Conservation (phyloP, 2,113 vertebrate species). For the Cheilinus undulatus region DNA sequence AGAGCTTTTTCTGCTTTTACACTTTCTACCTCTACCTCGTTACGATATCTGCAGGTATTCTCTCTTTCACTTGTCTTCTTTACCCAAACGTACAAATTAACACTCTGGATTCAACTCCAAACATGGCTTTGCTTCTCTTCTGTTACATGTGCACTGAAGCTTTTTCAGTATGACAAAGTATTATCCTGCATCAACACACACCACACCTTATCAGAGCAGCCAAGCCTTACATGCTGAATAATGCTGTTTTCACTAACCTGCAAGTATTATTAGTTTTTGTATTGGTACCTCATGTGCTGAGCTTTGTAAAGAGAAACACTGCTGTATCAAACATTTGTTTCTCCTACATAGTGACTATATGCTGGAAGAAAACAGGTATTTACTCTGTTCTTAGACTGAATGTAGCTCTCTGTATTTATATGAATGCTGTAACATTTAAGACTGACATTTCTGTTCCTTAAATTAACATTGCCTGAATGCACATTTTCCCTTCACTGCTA, state of each 20-base stretch:
- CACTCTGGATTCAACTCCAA: background rate
- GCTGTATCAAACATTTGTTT: constrained; percentile 57
- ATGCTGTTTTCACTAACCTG: constrained; percentile 37
- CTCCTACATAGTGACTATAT: constrained; percentile 62
- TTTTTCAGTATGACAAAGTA: background rate
- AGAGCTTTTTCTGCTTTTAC: constrained; percentile 3
- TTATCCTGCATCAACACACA: constrained; percentile 3
- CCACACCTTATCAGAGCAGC: constrained; percentile 56
- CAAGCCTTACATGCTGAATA: constrained; percentile 27
- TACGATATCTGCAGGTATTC: background rate
- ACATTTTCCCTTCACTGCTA: too few relatives aligned
- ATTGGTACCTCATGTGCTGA: constrained; percentile 67
- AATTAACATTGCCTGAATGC: too few relatives aligned
- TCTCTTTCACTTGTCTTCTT: background rate
- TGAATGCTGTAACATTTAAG: constrained; percentile 13
- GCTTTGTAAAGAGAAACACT: constrained; percentile 67
- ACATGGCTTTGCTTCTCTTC: background rate
- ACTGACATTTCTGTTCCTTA: background rate
- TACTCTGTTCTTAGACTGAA: constrained; percentile 17
- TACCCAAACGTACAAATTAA: background rate
- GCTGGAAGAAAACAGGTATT: constrained; percentile 71
- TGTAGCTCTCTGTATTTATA: constrained; percentile 67
- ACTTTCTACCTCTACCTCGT: constrained; percentile 44
- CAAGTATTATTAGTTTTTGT: constrained; percentile 40
- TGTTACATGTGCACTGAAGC: background rate